These are phyloP conservation scores for Odontocerum albicorne DNA, from an alignment of 2,888 invertebrate species.

Conservation along the genomic window DNA sequence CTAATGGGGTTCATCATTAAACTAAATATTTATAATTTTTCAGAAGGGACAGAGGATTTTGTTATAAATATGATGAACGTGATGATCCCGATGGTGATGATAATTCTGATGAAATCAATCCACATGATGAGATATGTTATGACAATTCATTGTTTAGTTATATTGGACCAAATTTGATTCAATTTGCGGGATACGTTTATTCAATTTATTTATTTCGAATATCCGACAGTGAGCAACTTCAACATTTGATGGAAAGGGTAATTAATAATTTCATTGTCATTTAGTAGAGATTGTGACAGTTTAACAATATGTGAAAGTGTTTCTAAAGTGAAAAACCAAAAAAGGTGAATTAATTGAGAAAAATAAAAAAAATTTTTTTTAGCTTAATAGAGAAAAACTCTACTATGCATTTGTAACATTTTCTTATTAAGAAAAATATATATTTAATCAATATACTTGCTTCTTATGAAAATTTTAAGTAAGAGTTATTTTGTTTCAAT, in stretches of 20 bases:
- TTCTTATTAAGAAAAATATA: too few relatives aligned
- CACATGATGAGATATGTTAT: constrained; percentile 65
- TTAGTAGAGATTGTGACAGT: too few relatives aligned
- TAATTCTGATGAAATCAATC: too few relatives aligned
- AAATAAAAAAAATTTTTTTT: neutral
- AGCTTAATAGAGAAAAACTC: too few relatives aligned
- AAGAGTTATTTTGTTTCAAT: too few relatives aligned
- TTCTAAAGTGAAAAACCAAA: too few relatives aligned
- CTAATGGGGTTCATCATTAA: too few relatives aligned
- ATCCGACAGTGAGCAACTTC: constrained; percentile 79
- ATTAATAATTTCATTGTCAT: too few relatives aligned
- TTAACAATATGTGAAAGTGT: too few relatives aligned
- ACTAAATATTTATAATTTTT: constrained; percentile 38
- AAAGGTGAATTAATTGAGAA: neutral
- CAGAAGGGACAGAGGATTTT: constrained; percentile 73
- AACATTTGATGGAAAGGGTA: constrained; percentile 81
- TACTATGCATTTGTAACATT: too few relatives aligned
- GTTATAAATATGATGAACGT: constrained; percentile 58
- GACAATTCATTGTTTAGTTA: constrained; percentile 73
- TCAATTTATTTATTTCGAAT: constrained; percentile 73
- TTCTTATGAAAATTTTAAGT: too few relatives aligned
- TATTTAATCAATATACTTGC: too few relatives aligned
- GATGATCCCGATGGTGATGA: constrained; percentile 45
- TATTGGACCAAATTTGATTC: constrained; percentile 71
- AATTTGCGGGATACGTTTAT: constrained; percentile 72